These are phyloP conservation scores for Microcebus griseorufus DNA, from an alignment of 2,113 vertebrate genomes.

Conservation along the genomic window DNA sequence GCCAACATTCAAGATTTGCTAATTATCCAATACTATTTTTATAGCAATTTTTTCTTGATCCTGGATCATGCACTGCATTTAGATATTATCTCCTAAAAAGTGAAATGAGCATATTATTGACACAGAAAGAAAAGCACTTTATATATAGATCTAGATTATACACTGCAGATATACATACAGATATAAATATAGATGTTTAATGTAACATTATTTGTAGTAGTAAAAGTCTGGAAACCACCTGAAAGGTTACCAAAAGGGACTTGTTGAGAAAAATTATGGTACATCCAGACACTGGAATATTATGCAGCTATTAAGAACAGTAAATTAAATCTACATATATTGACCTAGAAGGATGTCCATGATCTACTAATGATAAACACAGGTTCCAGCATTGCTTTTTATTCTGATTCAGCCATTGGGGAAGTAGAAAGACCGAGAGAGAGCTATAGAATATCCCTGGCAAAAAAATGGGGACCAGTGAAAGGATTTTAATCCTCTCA, in stretches of 20 bases:
- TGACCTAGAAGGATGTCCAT: not conserved
- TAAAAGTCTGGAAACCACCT: not conserved
- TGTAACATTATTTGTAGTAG: not conserved
- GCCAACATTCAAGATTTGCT: not conserved
- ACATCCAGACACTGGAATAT: not conserved
- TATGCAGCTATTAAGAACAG: not conserved
- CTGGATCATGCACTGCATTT: not conserved
- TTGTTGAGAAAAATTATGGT: not conserved
- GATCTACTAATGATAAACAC: not conserved
- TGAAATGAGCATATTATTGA: not conserved
- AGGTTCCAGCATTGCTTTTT: not conserved
- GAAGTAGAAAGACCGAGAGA: not conserved
- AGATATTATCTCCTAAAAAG: not conserved
- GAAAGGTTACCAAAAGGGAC: not conserved
- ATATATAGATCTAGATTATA: not conserved
- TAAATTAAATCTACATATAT: not conserved
- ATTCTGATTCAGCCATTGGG: not conserved
- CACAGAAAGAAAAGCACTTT: not conserved
- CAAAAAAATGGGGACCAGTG: not conserved
- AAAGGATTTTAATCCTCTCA: not conserved
- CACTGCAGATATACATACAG: not conserved
- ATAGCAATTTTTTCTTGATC: not conserved
- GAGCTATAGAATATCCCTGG: not conserved
- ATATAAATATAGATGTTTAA: not conserved
- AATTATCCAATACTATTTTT: not conserved